phyloP scores from a whole-genome alignment of 2,113 vertebrate genomes.

The Pelobates fuscus region DNA sequence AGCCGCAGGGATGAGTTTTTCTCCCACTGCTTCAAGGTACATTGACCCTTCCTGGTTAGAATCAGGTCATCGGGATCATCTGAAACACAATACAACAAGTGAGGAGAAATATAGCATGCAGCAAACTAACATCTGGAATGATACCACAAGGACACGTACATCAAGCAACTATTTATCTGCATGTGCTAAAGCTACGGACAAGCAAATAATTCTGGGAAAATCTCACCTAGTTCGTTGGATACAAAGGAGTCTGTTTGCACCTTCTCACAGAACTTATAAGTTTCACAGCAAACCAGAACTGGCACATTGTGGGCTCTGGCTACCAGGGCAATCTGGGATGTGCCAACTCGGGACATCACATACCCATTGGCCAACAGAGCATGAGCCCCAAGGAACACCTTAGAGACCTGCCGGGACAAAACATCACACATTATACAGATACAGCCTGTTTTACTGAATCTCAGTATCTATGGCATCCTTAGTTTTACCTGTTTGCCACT shows the following conservation, averaged over 20 bases:
- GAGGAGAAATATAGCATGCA: not conserved
- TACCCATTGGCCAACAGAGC: slow-evolving; percentile 94
- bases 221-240: slow-evolving; percentile 94
- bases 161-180: too few species aligned
- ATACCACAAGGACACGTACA: too few species aligned
- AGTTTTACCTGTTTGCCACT: too few species aligned
- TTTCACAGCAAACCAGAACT: slow-evolving; percentile 97
- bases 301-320: slow-evolving; percentile 94
- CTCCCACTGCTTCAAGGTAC: slow-evolving; percentile 84
- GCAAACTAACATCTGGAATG: not conserved
- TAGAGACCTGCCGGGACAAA: slow-evolving; percentile 79
- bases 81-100: slow-evolving; percentile 51
- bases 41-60: slow-evolving; percentile 76
- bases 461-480: too few species aligned
- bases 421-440: not conserved
- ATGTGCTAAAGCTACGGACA: too few species aligned
- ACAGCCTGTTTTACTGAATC: too few species aligned
- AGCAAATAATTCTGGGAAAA: too few species aligned
- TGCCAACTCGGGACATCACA: slow-evolving; percentile 95
- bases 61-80: slow-evolving; percentile 95
- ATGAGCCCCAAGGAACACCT: slow-evolving; percentile 93
- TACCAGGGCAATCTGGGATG: slow-evolving; percentile 90
- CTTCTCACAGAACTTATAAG: slow-evolving; percentile 97
- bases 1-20: slow-evolving; percentile 76
- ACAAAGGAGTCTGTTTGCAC: slow-evolving; percentile 99